Evolutionary conservation across 2,888 invertebrate species (phyloP).

Genomic region (Ochropleura leucogaster): DNA sequence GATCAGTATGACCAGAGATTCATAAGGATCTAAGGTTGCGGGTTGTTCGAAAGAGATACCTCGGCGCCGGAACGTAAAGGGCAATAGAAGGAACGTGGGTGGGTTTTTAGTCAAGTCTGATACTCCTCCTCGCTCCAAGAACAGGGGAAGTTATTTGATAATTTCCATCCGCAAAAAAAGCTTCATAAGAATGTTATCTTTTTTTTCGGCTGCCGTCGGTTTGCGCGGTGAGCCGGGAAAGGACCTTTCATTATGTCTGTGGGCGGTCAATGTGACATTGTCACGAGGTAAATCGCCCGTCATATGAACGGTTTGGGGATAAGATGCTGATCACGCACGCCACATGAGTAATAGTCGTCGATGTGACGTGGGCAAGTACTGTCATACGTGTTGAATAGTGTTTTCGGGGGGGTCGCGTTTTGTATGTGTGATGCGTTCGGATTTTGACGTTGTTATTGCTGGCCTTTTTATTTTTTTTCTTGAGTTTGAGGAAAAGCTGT

Average conservation of each 20-base stretch:
- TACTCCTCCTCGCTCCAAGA: no score
- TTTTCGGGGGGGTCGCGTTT: conserved; percentile 7
- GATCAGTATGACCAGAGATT: neutral
- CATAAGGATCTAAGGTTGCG: conserved; percentile 34
- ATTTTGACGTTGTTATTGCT: neutral
- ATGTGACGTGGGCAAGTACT: conserved; percentile 24
- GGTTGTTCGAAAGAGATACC: no score
- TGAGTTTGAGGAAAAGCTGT: neutral
- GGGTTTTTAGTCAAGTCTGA: no score
- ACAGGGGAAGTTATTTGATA: no score
- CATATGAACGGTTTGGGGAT: conserved; percentile 46
- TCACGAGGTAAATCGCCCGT: conserved; percentile 60
- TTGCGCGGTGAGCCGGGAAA: conserved; percentile 67
- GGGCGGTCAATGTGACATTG: conserved; percentile 45
- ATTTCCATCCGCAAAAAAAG: no score
- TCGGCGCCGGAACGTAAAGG: no score
- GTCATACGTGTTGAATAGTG: conserved; percentile 21
- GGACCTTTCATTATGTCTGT: conserved; percentile 55
- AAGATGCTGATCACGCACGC: conserved; percentile 55
- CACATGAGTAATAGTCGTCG: conserved; percentile 40
- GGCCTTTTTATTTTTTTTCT: neutral
- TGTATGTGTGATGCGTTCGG: conserved; percentile 11
- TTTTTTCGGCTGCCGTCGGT: conserved; percentile 56
- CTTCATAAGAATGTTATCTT: conserved; percentile 56
- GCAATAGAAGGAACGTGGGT: no score